Evolutionary conservation across 2,888 invertebrate genomes (phyloP).

Genomic region (Platypus cylindrus): DNA sequence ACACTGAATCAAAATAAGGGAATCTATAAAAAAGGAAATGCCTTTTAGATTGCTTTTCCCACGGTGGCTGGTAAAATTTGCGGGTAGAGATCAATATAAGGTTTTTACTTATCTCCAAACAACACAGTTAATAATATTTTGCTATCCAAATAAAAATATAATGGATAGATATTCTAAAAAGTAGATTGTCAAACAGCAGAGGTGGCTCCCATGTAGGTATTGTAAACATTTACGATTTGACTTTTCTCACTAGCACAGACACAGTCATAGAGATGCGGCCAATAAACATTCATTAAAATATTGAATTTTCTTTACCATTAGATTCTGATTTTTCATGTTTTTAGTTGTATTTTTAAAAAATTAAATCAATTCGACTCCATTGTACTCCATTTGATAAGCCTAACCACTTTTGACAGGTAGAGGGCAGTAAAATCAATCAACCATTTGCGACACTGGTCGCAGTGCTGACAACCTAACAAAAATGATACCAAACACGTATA

Average conservation of each 20-base stretch:
- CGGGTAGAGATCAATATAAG: too few relatives aligned
- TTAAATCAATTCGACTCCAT: constrained; percentile 52
- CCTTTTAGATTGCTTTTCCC: constrained; percentile 1
- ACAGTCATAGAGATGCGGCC: constrained; percentile 26
- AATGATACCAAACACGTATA: too few relatives aligned
- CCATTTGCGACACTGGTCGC: too few relatives aligned
- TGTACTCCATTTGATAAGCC: constrained; percentile 47
- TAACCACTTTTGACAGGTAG: constrained; percentile 72
- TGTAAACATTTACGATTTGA: constrained; percentile 35
- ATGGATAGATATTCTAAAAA: constrained; percentile 26
- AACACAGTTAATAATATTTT: constrained; percentile 7
- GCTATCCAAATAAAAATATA: constrained; percentile 15
- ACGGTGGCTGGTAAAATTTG: not conserved
- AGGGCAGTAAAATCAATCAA: too few relatives aligned
- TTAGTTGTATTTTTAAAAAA: constrained; percentile 45
- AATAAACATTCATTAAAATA: constrained; percentile 25
- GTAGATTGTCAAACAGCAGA: constrained; percentile 36
- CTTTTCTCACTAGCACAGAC: constrained; percentile 30
- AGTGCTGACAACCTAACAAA: too few relatives aligned
- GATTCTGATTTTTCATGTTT: constrained; percentile 34
- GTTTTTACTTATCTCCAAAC: not conserved
- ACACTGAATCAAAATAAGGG: constrained; percentile 14
- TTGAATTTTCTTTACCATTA: constrained; percentile 36
- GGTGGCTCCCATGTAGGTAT: constrained; percentile 39
- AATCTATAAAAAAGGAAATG: constrained; percentile 4